Evolutionary conservation across 2,888 invertebrate genomes (phyloP), one percentile per base, ranked within the genome.

Genomic region (Agrilus biguttatus): DNA sequence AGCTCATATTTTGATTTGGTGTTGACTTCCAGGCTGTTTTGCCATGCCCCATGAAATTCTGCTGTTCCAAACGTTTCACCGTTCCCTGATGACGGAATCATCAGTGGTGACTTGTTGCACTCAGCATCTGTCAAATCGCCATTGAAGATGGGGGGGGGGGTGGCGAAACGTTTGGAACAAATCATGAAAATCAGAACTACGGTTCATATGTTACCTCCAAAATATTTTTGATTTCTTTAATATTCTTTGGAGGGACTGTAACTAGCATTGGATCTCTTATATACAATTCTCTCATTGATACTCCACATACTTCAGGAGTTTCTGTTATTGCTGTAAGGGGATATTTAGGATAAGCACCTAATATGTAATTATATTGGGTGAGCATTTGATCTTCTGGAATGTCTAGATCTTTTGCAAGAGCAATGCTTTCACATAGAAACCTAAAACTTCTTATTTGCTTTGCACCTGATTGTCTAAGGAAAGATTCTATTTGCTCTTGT

Each of bases 191-290:
- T n/a, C n/a, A n/a, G n/a, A n/a, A n/a, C n/a, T n/a, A n/a, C n/a
- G n/a, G 8, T 6, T 14, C 23, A 41, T 32, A 14, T 13, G 34
- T 41, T 51, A 62, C 63, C 55, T 60, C 69, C 8, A 83, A 64
- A 47, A 75, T 63, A 37, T 71, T 59, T 44, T 74, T 67, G 19
- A 76, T 75, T 57, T 70, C 65, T 36, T 70, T 49, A 17, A 81
- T 56, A 14, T 75, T 62, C 45, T 70, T 69, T 45, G 73, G 71
- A 39, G 73, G 67, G 41, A 75, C 71, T 64, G 74, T 77, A 39
- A 80, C 60, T 49, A 84, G 70, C 49, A 75, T 77, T 10, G 83
- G 84, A 52, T 74, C 71, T 14, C 58, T 59, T 52, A 59, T 66
- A 33, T 79, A 68, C 32, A 71, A 71, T 12, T 71, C 67, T 43